Evolutionary conservation across 2,113 vertebrate genomes (phyloP).

Genomic region (Callionymus lyra): DNA sequence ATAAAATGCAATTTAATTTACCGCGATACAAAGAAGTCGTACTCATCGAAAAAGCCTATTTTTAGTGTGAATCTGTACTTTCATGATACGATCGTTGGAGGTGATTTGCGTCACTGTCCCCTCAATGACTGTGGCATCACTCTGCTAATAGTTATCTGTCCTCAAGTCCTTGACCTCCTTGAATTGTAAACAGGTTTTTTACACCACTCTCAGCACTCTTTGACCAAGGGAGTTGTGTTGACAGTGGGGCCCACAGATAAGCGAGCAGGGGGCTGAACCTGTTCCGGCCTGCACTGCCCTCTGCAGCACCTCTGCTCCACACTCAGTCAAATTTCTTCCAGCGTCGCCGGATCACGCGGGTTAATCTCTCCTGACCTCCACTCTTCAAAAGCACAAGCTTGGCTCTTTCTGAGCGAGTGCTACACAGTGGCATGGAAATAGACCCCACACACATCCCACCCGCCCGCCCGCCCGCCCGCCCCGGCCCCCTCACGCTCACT

Average conservation of each 20-base stretch:
- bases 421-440: slow-evolving; percentile 28
- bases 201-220: slow-evolving; percentile 76
- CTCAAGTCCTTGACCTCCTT: slow-evolving; percentile 90
- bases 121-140: slow-evolving; percentile 78
- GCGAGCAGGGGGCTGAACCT: slow-evolving; percentile 87
- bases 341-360: slow-evolving; percentile 52
- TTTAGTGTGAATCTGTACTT: too few relatives aligned
- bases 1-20: too few relatives aligned
- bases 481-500: slow-evolving; percentile 35
- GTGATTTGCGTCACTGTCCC: slow-evolving; percentile 39
- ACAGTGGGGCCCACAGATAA: slow-evolving; percentile 88
- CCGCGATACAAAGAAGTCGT: too few relatives aligned
- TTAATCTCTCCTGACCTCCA: slow-evolving; percentile 63
- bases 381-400: slow-evolving; percentile 60
- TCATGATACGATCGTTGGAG: not conserved
- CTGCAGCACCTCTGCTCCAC: slow-evolving; percentile 81
- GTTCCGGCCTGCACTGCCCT: slow-evolving; percentile 89
- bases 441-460: slow-evolving; percentile 40
- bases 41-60: too few relatives aligned
- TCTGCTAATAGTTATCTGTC: slow-evolving; percentile 94
- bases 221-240: slow-evolving; percentile 81
- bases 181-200: slow-evolving; percentile 86
- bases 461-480: slow-evolving; percentile 34
- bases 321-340: slow-evolving; percentile 75
- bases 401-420: slow-evolving; percentile 54